These are phyloP conservation scores for Dorcus hopei DNA, from an alignment of 2,888 invertebrate species.

Conservation along the genomic window DNA sequence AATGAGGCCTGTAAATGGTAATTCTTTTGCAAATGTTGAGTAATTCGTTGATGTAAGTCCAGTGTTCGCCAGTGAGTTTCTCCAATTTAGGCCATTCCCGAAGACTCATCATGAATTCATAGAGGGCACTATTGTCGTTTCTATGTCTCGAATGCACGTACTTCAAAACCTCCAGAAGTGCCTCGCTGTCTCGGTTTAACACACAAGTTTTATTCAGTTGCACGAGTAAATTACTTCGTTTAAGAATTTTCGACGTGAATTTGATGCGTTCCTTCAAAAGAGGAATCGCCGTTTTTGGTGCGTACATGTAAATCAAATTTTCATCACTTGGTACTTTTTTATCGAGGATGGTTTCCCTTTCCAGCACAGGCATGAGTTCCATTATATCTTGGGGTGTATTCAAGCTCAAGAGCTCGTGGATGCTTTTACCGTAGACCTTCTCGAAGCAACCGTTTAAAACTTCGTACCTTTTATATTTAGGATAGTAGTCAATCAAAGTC, in stretches of 20 bases:
- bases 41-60: background rate
- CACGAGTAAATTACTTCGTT: background rate
- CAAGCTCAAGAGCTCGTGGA: background rate
- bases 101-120: background rate
- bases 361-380: background rate
- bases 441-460: conserved; percentile 4
- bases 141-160: background rate
- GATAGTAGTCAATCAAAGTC: background rate
- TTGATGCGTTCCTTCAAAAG: conserved; percentile 2
- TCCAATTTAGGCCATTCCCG: background rate
- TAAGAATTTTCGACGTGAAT: background rate
- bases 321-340: background rate
- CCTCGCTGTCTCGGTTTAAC: background rate
- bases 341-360: conserved; percentile 3
- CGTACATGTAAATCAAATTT: background rate
- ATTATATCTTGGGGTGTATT: background rate
- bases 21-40: background rate
- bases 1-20: too few species aligned
- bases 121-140: conserved; percentile 3
- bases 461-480: background rate
- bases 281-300: conserved; percentile 4
- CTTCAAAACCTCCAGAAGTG: conserved; percentile 1
- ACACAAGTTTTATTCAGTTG: conserved; percentile 1
- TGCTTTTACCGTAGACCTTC: conserved; percentile 4
- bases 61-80: background rate